These are phyloP conservation scores for Amaurobius ferox DNA, from an alignment of 2,888 invertebrate species.

Conservation along the genomic window DNA sequence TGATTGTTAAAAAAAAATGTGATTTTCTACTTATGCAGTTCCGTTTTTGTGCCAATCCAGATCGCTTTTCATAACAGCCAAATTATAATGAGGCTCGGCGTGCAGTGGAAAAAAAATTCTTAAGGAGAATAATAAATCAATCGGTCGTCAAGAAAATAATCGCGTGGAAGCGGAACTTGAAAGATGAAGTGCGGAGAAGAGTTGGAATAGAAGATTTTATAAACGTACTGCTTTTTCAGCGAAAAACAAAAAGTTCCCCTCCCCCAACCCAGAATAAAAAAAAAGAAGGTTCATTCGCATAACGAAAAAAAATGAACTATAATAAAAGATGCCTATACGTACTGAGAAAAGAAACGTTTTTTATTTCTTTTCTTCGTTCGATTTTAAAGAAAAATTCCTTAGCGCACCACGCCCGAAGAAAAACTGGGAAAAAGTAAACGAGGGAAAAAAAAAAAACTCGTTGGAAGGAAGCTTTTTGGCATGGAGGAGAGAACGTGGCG, in stretches of 20 bases:
- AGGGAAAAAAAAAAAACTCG: conserved; percentile 22
- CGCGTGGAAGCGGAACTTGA: conserved; percentile 27
- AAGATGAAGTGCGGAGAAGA: conserved; percentile 41
- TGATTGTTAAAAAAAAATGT: too few relatives aligned
- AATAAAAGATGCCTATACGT: conserved; percentile 38
- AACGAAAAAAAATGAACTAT: conserved; percentile 55
- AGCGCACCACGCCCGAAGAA: conserved; percentile 57
- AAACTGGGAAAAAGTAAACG: conserved; percentile 26
- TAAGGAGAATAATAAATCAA: conserved; percentile 26
- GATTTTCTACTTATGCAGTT: neutral
- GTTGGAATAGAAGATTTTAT: conserved; percentile 39
- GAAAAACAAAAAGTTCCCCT: conserved; percentile 8
- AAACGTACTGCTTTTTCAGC: conserved; percentile 31
- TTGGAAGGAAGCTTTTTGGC: conserved; percentile 62
- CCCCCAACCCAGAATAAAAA: conserved; percentile 2
- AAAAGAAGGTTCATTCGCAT: too few relatives aligned
- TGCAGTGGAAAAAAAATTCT: conserved; percentile 10
- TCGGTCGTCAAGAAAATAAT: conserved; percentile 31
- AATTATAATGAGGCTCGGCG: conserved; percentile 11
- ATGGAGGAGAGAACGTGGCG: conserved; percentile 44
- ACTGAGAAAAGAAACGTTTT: conserved; percentile 41
- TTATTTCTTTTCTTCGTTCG: conserved; percentile 46
- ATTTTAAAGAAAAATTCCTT: conserved; percentile 63
- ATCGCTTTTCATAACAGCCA: conserved; percentile 11
- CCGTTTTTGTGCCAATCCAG: neutral